Conservation (phyloP, 2,888 invertebrate genomes). For the Harpalus rufipes region DNA sequence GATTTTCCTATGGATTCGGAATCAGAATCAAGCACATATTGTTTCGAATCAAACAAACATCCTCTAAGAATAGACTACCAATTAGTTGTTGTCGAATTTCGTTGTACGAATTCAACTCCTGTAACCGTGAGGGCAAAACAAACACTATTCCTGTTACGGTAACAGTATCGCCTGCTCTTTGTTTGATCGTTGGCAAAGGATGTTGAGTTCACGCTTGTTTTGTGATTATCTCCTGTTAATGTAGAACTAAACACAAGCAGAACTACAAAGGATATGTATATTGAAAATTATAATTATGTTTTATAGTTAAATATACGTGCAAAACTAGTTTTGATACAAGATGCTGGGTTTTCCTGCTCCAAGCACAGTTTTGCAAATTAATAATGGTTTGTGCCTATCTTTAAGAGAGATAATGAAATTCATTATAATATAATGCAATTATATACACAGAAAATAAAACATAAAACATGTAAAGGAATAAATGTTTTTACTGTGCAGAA, state of each 20-base stretch:
- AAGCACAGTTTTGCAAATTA: neutral
- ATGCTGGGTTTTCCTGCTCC: neutral
- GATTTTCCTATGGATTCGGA: neutral
- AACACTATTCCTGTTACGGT: conserved; percentile 29
- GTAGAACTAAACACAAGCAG: neutral
- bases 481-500: too few species aligned
- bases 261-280: neutral
- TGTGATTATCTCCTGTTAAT: conserved; percentile 44
- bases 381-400: neutral
- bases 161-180: conserved; percentile 14
- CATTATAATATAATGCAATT: too few species aligned
- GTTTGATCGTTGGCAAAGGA: conserved; percentile 19
- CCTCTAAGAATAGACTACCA: conserved; percentile 12
- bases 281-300: conserved; percentile 16
- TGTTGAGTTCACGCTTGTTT: conserved; percentile 29
- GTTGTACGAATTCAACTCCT: conserved; percentile 17
- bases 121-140: conserved; percentile 3
- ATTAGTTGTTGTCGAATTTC: conserved; percentile 3
- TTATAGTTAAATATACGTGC: neutral
- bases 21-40: conserved; percentile 4
- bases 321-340: neutral
- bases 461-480: too few species aligned
- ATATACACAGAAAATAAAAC: too few species aligned
- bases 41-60: neutral
- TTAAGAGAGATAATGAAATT: too few species aligned